A percentile compares a stretch with the other conserved stretches of the same genome.
Evolutionary conservation across 2,797 vertebrate species (phyloP).

Genomic region (Acrossocheilus fasciatus): DNA sequence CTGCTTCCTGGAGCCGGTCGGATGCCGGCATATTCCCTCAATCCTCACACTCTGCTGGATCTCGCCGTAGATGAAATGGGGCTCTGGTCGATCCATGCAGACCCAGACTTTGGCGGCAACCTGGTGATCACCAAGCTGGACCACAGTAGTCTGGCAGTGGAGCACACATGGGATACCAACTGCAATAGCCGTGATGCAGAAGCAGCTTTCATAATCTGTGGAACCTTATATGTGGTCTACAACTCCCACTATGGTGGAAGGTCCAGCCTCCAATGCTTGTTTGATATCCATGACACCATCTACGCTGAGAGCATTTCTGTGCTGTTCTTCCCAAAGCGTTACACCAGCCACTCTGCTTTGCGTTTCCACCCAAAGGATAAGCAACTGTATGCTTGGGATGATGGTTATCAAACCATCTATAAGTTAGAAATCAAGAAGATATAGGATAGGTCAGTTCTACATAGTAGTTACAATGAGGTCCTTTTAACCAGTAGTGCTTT

Average conservation of each 20-base stretch:
- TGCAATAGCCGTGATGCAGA: slow-evolving; percentile 89
- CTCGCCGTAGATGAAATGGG: slow-evolving; percentile 91
- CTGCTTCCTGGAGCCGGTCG: slow-evolving; percentile 85
- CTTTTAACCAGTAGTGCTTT: background rate
- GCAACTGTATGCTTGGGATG: slow-evolving; percentile 92
- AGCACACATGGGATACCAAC: slow-evolving; percentile 88
- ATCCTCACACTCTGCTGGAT: slow-evolving; percentile 86
- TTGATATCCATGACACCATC: slow-evolving; percentile 82
- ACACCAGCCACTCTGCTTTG: slow-evolving; percentile 86
- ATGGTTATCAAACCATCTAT: slow-evolving; percentile 93
- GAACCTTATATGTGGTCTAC: slow-evolving; percentile 90
- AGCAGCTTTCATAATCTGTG: slow-evolving; percentile 91
- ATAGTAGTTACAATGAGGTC: background rate
- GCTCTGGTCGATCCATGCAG: slow-evolving; percentile 92
- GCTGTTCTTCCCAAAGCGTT: slow-evolving; percentile 87
- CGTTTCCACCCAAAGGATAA: slow-evolving; percentile 90
- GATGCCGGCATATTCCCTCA: slow-evolving; percentile 85
- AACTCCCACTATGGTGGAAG: slow-evolving; percentile 84
- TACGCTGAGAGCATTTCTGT: slow-evolving; percentile 72
- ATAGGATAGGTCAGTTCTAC: slow-evolving; percentile 39
- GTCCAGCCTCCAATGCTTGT: slow-evolving; percentile 87
- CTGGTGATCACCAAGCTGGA: slow-evolving; percentile 91
- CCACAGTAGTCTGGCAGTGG: slow-evolving; percentile 77
- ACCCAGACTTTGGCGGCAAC: slow-evolving; percentile 82
- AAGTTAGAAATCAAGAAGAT: slow-evolving; percentile 81